Evolutionary conservation across 2,797 vertebrate genomes (phyloP).

Genomic region (Alcedo quadribrachys): DNA sequence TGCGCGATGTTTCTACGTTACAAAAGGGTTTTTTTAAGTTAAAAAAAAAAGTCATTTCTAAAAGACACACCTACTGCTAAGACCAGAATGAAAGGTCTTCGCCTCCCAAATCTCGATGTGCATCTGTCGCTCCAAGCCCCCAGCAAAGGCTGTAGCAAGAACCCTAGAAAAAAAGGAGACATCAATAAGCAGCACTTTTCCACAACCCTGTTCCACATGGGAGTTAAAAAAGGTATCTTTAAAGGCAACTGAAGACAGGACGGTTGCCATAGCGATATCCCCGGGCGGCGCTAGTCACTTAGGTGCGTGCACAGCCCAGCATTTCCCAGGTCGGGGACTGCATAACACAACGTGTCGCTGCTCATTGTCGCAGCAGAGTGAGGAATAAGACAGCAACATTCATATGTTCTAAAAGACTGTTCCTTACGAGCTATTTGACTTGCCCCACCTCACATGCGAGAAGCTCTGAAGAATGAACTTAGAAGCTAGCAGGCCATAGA

Average conservation of each 20-base stretch:
- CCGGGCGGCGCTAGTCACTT: neutral
- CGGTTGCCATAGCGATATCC: neutral
- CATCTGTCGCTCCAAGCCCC: conserved; percentile 98
- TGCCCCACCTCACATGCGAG: neutral
- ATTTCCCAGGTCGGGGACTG: neutral
- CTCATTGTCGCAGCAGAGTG: neutral
- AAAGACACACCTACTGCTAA: conserved; percentile 89
- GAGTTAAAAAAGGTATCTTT: neutral
- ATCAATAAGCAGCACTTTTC: neutral
- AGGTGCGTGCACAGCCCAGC: neutral
- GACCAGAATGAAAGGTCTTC: conserved; percentile 96
- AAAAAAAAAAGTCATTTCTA: neutral
- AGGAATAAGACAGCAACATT: neutral
- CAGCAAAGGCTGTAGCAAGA: conserved; percentile 93
- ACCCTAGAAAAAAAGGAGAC: conserved; percentile 81
- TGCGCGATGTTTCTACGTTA: fast-evolving
- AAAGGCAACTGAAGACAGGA: neutral
- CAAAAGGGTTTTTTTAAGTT: too few species aligned
- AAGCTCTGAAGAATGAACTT: neutral
- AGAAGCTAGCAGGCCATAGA: neutral
- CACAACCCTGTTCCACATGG: neutral
- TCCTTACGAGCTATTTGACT: neutral
- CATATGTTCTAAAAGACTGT: neutral
- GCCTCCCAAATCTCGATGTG: conserved; percentile 93
- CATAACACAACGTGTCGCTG: fast-evolving